Evolutionary conservation across 2,797 vertebrate genomes (phyloP), one percentile per base, ranked within the genome.

Genomic region (Amblyraja radiata): DNA sequence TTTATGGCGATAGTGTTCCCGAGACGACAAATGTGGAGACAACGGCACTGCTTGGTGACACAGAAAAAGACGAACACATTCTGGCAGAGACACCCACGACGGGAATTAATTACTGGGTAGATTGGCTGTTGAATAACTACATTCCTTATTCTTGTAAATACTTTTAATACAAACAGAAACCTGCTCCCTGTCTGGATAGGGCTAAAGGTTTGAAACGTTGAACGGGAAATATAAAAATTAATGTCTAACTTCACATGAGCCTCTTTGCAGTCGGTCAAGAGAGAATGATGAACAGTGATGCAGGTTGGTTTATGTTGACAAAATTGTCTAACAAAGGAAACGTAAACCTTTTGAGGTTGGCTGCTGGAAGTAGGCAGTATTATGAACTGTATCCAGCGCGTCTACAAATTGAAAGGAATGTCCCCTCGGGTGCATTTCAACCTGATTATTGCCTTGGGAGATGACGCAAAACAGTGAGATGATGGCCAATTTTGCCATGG

Each of bases 31-130:
- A 97, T 0, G 78, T 58, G 88, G 96, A 97, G 79, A 93, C 93
- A 8, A 94, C 96, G 0, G 94, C 96, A 0, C 95, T 95, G 95
- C 93, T 96, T 81, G 78, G 94, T 93, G 94, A 95, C 95, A 76
- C 94, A 94, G 76, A 95, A 94, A 39, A 83, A 92, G 76, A 61
- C 61, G 2, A 74, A 94, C 76, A 0, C 94, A 0, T 95, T 94
- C 0, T 39, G 1, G 10, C 23, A 54, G 36, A 28, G 71, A 8
- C 90, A 54, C 1, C 36, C 28, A 3, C 71, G 2, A 25, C 10
- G 6, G 23, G 25, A 74, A 0, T 86, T 0, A 93, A 93, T 14
- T 95, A 96, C 94, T 98, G 97, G 98, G 98, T 98, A 95, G 96
- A 96, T 91, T 74, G 21, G 9, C 86, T 90, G 32, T 71, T 71